Evolutionary conservation across 37 sponge, comb jelly and placozoan genomes (phyloP).

Genomic region (Aplysina aerophoba): DNA sequence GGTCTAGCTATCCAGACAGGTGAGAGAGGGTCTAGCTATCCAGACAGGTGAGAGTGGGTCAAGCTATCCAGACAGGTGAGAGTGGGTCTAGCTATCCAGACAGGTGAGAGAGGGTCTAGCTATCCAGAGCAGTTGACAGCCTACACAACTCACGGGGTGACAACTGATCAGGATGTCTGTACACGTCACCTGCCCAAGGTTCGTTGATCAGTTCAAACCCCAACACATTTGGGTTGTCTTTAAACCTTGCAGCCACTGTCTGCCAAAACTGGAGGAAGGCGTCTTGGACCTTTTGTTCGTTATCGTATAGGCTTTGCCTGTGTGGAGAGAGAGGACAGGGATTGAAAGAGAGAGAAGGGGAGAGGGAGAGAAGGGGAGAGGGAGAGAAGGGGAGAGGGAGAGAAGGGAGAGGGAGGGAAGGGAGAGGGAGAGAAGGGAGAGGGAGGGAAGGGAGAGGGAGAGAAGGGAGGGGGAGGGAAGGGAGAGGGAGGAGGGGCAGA

Average conservation of each 20-base stretch:
- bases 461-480: background rate
- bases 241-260: slow-evolving; percentile 66
- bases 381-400: background rate
- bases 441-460: slow-evolving; percentile 7
- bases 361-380: background rate
- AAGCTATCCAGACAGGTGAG: background rate
- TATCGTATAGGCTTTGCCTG: slow-evolving; percentile 87
- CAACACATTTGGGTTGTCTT: slow-evolving; percentile 62
- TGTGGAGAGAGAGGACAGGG: background rate
- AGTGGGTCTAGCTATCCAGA: background rate
- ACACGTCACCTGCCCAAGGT: slow-evolving; percentile 89
- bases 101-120: background rate
- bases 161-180: slow-evolving; percentile 62
- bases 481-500: background rate
- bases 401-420: background rate
- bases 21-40: background rate
- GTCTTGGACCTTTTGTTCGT: slow-evolving; percentile 72
- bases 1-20: too few species aligned
- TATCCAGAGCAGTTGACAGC: background rate
- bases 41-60: too few species aligned
- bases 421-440: background rate
- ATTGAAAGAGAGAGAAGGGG: background rate
- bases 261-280: slow-evolving; percentile 77
- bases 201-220: slow-evolving; percentile 93
- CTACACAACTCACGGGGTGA: slow-evolving; percentile 55